phyloP scores from a whole-genome alignment of 2,797 vertebrate species.

The Glossophaga mutica region DNA sequence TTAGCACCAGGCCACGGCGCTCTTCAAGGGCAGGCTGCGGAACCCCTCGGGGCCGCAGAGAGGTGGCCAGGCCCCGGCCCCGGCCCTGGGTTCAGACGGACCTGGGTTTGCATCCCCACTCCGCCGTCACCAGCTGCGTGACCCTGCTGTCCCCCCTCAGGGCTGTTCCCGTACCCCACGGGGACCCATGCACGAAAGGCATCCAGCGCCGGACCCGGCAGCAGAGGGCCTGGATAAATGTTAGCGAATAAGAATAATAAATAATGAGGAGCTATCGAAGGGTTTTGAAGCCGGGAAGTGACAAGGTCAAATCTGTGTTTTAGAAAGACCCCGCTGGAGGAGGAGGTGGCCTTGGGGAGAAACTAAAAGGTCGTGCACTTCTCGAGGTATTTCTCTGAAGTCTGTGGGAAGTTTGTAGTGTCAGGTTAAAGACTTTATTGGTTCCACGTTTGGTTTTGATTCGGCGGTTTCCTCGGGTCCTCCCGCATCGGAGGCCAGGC shows the following conservation, averaged over 20 bases:
- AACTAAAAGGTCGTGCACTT: conserved; percentile 62
- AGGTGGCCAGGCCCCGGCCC: accelerated
- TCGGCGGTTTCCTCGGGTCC: conserved; percentile 53
- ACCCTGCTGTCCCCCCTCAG: neutral
- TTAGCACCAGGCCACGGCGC: accelerated
- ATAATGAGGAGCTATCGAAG: conserved; percentile 30
- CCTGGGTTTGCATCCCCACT: neutral
- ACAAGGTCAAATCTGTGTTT: conserved; percentile 71
- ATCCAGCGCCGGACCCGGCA: neutral
- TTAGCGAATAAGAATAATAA: conserved; percentile 62
- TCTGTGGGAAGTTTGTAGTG: conserved; percentile 77
- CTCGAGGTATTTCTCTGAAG: conserved; percentile 75
- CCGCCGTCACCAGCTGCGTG: neutral
- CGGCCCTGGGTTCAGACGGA: neutral
- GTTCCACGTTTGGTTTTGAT: conserved; percentile 71
- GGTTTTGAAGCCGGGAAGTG: conserved; percentile 55
- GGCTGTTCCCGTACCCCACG: neutral
- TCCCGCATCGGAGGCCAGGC: neutral
- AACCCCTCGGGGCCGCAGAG: neutral
- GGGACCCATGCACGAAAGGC: conserved; percentile 11
- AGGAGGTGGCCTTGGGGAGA: conserved; percentile 65
- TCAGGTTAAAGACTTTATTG: conserved; percentile 74
- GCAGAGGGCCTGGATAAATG: conserved; percentile 30
- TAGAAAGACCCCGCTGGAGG: conserved; percentile 52
- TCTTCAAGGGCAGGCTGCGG: neutral